Base-by-base conservation (phyloP, 2,113 vertebrate species). In the Dasyornis broadbenti region DNA sequence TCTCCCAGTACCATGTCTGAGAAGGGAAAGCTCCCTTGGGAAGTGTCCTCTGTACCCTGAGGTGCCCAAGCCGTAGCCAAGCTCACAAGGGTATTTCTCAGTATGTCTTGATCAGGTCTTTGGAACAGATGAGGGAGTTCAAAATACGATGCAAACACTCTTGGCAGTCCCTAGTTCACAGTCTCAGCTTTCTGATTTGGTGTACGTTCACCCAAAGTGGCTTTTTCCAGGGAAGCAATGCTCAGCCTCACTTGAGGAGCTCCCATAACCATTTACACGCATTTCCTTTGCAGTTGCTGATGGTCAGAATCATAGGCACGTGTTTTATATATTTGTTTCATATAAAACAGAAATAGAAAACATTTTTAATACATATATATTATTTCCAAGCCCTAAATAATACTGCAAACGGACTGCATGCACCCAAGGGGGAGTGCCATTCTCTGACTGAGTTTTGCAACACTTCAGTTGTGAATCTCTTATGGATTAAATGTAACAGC, bases 21-120 rank as follows among this genome's bases (percentile, higher is more conserved):
- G 21, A 18, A 64, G 31, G 69, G 35, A 86, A 75, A 30, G 52
- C 80, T 72, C 82, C n/a, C 26, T 4, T 27, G 53, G 44, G 45
- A 71, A 45, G 12, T 2, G 15, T 21, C 64, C 65, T 1, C 53
- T 1, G 5, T 23, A 16, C 20, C 30, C 40, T 11, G 27, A 0
- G 0, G 8, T 59, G 31, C 35, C 23, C 6, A 33, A 76, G 53
- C 24, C 26, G 20, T 13, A 47, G 65, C 11, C 15, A n/a, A 61
- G n/a, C 80, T 56, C 63, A 39, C 45, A 63, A 42, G 40, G 37
- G 6, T 20, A 7, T 52, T 88, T 70, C 16, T 92, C 27, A 8
- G 39, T 24, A 49, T 50, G 19, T 22, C 66, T 40, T 37, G 7
- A 14, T 49, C n/a, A 24, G 52, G 5, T 39, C 61, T 76, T 53